Conservation (phyloP, 1,140 invertebrate genomes). For the Euglossa dilemma region DNA sequence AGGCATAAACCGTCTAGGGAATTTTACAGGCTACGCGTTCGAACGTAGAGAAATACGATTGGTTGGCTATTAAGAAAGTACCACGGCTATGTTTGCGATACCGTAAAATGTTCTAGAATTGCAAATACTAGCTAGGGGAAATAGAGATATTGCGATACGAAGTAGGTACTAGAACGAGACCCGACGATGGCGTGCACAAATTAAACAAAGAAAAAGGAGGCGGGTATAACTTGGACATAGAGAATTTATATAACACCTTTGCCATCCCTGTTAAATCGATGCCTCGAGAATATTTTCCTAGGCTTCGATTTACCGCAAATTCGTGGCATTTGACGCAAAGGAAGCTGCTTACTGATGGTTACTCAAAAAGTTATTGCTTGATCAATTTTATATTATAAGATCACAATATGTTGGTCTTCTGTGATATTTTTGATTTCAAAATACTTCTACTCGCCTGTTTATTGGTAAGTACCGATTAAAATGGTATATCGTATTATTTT, state of each 20-base stretch:
- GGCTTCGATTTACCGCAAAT: conserved; percentile 58
- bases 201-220: neutral
- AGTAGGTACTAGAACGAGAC: neutral
- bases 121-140: neutral
- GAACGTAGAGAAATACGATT: neutral
- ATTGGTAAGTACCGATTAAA: conserved; percentile 70
- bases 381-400: conserved; percentile 68
- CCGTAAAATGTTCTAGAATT: neutral
- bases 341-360: conserved; percentile 74
- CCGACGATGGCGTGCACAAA: no score
- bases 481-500: neutral
- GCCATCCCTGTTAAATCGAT: conserved; percentile 44
- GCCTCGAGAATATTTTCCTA: conserved; percentile 49
- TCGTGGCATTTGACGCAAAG: conserved; percentile 68
- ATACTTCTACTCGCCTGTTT: conserved; percentile 69
- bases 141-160: no score
- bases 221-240: neutral
- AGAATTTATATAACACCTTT: neutral
- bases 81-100: neutral
- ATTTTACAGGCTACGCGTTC: neutral
- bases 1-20: neutral
- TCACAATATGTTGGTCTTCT: conserved; percentile 74
- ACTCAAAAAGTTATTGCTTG: conserved; percentile 68
- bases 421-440: conserved; percentile 72
- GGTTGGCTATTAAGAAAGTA: neutral